phyloP scores from a whole-genome alignment of 2,888 invertebrate species.

The Hetaerina titia region DNA sequence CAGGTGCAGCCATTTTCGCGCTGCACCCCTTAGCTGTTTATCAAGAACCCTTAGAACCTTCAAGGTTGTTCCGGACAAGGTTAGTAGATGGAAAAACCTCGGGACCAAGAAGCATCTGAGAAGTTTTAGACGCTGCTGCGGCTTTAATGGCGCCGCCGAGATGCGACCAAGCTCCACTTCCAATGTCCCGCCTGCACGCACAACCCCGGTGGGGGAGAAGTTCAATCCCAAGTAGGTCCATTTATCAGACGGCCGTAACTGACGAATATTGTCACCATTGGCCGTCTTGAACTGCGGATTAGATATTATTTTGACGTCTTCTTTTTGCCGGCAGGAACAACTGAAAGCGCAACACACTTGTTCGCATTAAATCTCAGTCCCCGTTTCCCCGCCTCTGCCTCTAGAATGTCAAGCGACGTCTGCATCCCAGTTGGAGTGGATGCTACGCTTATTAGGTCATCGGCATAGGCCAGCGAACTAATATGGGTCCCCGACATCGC shows the following conservation, averaged over 20 bases:
- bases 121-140: conserved; percentile 75
- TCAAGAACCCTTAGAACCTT: conserved; percentile 73
- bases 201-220: background rate
- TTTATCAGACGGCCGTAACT: background rate
- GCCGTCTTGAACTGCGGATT: background rate
- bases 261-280: background rate
- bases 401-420: background rate
- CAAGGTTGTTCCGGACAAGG: conserved; percentile 72
- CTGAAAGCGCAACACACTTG: background rate
- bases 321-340: background rate
- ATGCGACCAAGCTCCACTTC: conserved; percentile 65
- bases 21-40: conserved; percentile 72
- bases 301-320: background rate
- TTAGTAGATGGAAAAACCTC: conserved; percentile 74
- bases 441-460: background rate
- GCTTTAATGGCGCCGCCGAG: conserved; percentile 75
- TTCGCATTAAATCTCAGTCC: background rate
- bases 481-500: background rate
- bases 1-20: conserved; percentile 73
- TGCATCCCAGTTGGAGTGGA: background rate
- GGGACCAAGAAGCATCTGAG: conserved; percentile 75
- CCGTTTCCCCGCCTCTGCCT: background rate
- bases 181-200: background rate
- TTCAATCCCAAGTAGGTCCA: background rate
- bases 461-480: background rate